Conservation (phyloP, 2,113 vertebrate genomes). For the Eleginops maclovinus region DNA sequence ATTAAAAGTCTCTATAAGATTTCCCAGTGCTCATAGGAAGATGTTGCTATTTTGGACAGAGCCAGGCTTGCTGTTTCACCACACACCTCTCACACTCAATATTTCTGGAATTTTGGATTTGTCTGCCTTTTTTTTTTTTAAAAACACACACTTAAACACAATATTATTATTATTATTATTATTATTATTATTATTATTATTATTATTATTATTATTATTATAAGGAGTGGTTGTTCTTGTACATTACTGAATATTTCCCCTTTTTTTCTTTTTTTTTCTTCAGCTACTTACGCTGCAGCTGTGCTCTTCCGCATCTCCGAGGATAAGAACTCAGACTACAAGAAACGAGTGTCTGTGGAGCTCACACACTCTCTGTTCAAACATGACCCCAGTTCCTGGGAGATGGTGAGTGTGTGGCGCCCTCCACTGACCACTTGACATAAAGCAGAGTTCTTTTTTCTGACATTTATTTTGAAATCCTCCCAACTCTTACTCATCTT, state of each 20-base stretch:
- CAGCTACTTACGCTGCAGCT: conserved; percentile 95
- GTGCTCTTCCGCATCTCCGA: conserved; percentile 97
- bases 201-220: not conserved
- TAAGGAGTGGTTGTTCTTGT: not conserved
- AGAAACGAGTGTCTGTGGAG: conserved; percentile 94
- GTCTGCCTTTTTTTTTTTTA: not conserved
- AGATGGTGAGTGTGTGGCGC: conserved; percentile 86
- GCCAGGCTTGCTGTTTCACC: too few species aligned
- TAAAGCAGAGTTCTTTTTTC: not conserved
- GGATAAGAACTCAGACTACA: conserved; percentile 95
- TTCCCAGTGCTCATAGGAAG: too few species aligned
- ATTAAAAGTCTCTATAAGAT: too few species aligned
- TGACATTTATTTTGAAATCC: not conserved
- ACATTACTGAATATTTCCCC: not conserved
- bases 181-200: not conserved
- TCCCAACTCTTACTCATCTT: not conserved
- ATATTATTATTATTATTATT: too few species aligned
- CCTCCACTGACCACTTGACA: conserved; percentile 25
- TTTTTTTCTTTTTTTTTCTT: conserved; percentile 9
- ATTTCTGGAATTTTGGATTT: too few species aligned
- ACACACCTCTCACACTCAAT: too few species aligned
- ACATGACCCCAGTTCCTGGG: conserved; percentile 92
- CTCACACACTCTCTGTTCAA: conserved; percentile 97
- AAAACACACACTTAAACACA: too few species aligned
- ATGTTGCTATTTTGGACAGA: too few species aligned